Evolutionary conservation across 1,140 invertebrate genomes (phyloP), one percentile per base, ranked within the genome.

Genomic region (Maniola jurtina): DNA sequence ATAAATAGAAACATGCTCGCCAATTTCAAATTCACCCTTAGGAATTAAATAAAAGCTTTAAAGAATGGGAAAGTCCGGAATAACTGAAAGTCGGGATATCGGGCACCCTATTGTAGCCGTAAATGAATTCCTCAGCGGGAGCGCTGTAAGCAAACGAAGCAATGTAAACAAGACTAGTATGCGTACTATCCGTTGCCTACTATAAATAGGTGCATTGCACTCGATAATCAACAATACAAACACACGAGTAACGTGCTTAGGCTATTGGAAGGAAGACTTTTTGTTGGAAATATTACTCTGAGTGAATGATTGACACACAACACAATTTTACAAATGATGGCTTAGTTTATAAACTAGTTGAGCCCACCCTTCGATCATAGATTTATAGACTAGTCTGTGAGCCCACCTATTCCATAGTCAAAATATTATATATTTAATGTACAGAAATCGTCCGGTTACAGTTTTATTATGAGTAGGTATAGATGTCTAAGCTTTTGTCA

Each of bases 201-300:
- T 73, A 72, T 69, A 76, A 74, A 76, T 74, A 79, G 58, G 72
- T 74, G 72, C 70, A 63, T 66, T 68, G 67, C 58, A 64, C 71
- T 68, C 68, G 64, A 70, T 79, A 79, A 79, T 72, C 60, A 56
- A 36, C 57, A 66, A 66, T 52, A 62, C 66, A 73, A 63, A 63
- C 14, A 63, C 15, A 16, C 15, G 48, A 7, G 16, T 54, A 54
- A 55, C 25, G 25, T 55, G 54, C 42, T 11, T 35, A 33, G 13
- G 15, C 3, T 14, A 55, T 16, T n/a, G 11, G 10, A 16, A 25
- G 16, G 48, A 52, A 52, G 15, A 25, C 8, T 52, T 52, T 52
- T 45, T 45, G 42, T 45, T 13, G 7, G 7, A 38, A 38, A 38
- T 38, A 38, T n/a, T n/a, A n/a, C n/a, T n/a, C n/a, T n/a, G n/a